Evolutionary conservation across 2,797 vertebrate genomes (phyloP).

Genomic region (Zalophus californianus): DNA sequence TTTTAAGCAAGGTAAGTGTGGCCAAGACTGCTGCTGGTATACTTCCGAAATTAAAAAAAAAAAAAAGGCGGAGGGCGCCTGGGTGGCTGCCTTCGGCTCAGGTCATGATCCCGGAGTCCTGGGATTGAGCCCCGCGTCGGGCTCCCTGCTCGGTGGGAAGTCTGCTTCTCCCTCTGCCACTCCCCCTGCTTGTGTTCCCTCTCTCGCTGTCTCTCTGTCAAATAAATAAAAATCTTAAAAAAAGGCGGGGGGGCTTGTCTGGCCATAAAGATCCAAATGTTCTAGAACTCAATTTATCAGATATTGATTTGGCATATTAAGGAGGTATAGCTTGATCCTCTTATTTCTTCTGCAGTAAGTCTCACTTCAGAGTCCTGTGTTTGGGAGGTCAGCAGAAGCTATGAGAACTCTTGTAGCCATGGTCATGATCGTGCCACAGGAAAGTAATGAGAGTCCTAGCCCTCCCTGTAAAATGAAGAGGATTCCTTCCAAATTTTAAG

Average conservation of each 20-base stretch:
- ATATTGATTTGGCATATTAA: neutral
- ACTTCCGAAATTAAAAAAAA: neutral
- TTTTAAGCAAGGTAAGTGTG: neutral
- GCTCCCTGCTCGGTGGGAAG: too few species aligned
- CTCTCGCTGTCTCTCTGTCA: too few species aligned
- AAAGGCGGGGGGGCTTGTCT: neutral
- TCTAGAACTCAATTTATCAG: neutral
- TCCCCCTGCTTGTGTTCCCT: too few species aligned
- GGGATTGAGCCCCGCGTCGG: too few species aligned
- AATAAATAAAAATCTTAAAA: neutral
- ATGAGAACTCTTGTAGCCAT: neutral
- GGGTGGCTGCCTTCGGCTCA: too few species aligned
- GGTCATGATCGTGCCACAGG: neutral
- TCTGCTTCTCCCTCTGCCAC: too few species aligned
- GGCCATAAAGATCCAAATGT: neutral
- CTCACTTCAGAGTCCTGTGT: neutral
- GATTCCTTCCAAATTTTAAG: neutral
- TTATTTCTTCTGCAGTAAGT: neutral
- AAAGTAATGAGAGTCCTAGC: neutral
- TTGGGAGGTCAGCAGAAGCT: neutral
- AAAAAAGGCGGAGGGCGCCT: neutral
- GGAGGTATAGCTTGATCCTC: neutral
- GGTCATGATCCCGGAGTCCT: too few species aligned
- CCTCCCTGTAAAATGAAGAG: neutral
- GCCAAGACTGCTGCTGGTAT: neutral